phyloP scores from a whole-genome alignment of 2,113 vertebrate species.

The Galbula dea region DNA sequence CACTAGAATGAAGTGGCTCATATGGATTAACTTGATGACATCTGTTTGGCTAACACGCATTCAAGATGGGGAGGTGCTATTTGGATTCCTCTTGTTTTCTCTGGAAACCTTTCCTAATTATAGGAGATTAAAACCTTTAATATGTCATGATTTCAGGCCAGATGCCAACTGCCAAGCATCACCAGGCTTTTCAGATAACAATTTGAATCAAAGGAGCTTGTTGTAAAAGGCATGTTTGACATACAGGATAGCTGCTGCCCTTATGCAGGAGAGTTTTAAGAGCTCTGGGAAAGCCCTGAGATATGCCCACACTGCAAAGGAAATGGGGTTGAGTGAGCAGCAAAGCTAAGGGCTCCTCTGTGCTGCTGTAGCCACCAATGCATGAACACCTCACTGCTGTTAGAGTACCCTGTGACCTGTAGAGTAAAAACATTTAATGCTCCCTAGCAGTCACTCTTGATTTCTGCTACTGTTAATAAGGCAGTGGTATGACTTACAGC shows the following conservation, averaged over 20 bases:
- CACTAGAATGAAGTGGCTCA: background rate
- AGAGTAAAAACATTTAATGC: too few relatives aligned
- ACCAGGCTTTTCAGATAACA: background rate
- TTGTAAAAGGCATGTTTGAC: background rate
- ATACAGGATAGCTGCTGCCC: background rate
- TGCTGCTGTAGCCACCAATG: background rate
- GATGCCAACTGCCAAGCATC: background rate
- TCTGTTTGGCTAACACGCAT: background rate
- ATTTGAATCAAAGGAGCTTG: background rate
- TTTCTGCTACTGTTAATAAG: background rate
- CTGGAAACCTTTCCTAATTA: background rate
- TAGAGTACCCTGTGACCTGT: background rate
- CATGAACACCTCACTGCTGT: rapidly evolving
- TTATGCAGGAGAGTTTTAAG: background rate
- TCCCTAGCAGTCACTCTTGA: background rate
- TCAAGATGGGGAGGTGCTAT: background rate
- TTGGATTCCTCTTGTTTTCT: background rate
- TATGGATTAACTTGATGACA: background rate
- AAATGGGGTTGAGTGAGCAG: rapidly evolving
- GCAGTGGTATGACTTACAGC: background rate
- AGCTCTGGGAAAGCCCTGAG: background rate
- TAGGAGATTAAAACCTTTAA: background rate
- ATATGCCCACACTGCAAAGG: rapidly evolving
- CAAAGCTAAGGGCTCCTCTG: background rate
- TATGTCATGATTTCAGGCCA: background rate